These are phyloP conservation scores for Ammospiza nelsoni DNA, from an alignment of 2,113 vertebrate species.

Conservation along the genomic window DNA sequence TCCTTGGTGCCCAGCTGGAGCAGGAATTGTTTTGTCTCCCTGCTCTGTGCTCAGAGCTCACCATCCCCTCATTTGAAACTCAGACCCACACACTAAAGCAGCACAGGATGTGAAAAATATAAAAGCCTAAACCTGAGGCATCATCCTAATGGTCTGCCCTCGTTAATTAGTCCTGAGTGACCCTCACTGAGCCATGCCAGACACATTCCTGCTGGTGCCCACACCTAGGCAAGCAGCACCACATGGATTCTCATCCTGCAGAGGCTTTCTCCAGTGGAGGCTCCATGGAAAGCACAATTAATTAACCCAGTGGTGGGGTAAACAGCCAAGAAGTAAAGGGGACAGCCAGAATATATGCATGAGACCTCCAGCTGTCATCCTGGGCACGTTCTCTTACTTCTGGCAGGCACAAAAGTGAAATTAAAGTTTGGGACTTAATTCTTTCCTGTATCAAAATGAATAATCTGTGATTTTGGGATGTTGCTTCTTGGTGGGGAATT, in stretches of 20 bases:
- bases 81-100: not conserved
- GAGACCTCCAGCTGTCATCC: not conserved
- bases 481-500: not conserved
- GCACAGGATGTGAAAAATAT: not conserved
- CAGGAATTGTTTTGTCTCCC: no score
- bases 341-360: not conserved
- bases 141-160: not conserved
- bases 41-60: not conserved
- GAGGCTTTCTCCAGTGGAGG: not conserved
- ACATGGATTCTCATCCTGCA: not conserved
- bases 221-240: not conserved
- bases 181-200: not conserved
- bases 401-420: not conserved
- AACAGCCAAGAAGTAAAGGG: not conserved
- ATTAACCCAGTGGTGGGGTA: not conserved
- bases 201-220: not conserved
- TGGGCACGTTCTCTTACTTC: not conserved
- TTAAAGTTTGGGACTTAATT: not conserved
- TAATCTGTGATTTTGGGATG: not conserved
- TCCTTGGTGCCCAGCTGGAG: no score
- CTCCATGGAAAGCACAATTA: not conserved
- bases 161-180: not conserved
- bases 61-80: accelerated
- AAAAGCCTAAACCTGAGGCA: not conserved
- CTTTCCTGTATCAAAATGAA: accelerated